A percentile compares a stretch with the other conserved stretches of the same genome.
Evolutionary conservation across 2,797 vertebrate species (phyloP).

Genomic region (Coregonus sp.): DNA sequence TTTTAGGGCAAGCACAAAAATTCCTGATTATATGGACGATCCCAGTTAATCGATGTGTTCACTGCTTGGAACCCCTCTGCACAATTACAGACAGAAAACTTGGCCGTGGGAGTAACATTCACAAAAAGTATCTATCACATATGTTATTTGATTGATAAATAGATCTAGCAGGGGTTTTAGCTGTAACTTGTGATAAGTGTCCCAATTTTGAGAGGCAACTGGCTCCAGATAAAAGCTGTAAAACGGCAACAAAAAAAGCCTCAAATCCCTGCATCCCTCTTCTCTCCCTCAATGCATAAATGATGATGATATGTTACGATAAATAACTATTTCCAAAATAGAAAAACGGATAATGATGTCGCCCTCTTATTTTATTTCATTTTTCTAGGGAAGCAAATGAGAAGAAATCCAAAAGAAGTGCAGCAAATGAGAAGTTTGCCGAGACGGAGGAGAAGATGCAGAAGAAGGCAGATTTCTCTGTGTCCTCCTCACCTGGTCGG

Average conservation of each 20-base stretch:
- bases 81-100: conserved; percentile 56
- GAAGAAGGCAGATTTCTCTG: conserved; percentile 60
- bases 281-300: conserved; percentile 7
- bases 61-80: conserved; percentile 47
- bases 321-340: conserved; percentile 24
- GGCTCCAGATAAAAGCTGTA: conserved; percentile 47
- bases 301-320: background rate
- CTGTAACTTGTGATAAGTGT: conserved; percentile 68
- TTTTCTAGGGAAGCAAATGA: conserved; percentile 56
- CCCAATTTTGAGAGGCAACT: conserved; percentile 62
- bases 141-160: conserved; percentile 70
- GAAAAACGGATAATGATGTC: conserved; percentile 59
- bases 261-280: conserved; percentile 27
- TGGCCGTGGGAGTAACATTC: conserved; percentile 46
- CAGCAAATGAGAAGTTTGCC: conserved; percentile 48
- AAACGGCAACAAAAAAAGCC: too few relatives aligned
- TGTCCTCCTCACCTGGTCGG: conserved; percentile 61
- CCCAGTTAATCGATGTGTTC: conserved; percentile 55
- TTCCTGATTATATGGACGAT: conserved; percentile 50
- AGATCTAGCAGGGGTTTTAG: conserved; percentile 61
- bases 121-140: conserved; percentile 55
- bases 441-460: conserved; percentile 55
- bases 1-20: conserved; percentile 52
- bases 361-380: conserved; percentile 44
- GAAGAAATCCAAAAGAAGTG: conserved; percentile 52